Percentiles rank a stretch among this genome's conserved stretches.
phyloP scores from a whole-genome alignment of 2,797 vertebrate genomes.

The Sebastes matsubarae region DNA sequence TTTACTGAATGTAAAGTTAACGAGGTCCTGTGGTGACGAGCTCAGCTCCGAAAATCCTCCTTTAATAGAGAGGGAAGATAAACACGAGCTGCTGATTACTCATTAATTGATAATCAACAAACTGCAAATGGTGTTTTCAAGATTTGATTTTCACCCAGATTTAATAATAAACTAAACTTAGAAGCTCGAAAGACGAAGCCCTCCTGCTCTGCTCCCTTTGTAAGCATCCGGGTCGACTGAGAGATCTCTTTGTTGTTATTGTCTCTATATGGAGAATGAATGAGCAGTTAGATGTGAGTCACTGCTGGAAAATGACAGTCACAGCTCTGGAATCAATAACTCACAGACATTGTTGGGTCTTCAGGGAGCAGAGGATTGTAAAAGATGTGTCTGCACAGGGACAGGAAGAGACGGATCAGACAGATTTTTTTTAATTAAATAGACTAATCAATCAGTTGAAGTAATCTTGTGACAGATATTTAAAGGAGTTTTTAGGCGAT shows the following conservation, averaged over 20 bases:
- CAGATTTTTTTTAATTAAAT: not conserved
- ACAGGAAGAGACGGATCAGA: not conserved
- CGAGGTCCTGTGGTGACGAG: conserved; percentile 9
- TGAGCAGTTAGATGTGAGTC: conserved; percentile 34
- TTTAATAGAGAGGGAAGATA: not conserved
- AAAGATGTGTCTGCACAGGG: not conserved
- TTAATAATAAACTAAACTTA: not conserved
- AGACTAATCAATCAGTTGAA: not conserved
- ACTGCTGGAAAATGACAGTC: conserved; percentile 47
- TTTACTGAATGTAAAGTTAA: conserved; percentile 28
- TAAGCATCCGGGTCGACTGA: not conserved
- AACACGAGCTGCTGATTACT: not conserved
- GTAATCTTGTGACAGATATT: not conserved
- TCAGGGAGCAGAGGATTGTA: not conserved
- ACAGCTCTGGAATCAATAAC: conserved; percentile 43
- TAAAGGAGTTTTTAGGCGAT: not conserved
- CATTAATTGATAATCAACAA: not conserved
- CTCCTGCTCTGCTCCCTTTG: not conserved
- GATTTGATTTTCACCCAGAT: not conserved
- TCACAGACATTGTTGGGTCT: conserved; percentile 34
- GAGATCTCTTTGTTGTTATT: not conserved
- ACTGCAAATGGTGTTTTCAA: not conserved
- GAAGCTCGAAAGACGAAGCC: not conserved
- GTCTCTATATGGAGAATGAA: conserved; percentile 28
- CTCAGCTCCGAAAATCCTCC: conserved; percentile 6